A percentile compares a stretch with the other conserved stretches of the same genome.
Evolutionary conservation across 2,888 invertebrate genomes (phyloP).

Genomic region (Cantharis rufa): DNA sequence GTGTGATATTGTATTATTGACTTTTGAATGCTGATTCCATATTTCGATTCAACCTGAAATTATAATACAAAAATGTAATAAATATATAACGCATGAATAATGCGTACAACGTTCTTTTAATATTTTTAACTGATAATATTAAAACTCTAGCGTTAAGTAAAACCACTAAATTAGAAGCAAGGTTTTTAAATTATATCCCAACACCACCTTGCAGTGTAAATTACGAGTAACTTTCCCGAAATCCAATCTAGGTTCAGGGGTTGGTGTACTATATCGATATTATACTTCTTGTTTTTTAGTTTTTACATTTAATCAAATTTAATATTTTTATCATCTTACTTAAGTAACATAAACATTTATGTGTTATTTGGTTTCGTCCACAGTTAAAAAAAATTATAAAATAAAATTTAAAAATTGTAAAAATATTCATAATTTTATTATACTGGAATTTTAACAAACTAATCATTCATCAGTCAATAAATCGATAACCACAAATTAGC

Average conservation of each 20-base stretch:
- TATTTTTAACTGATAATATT: background rate
- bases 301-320: background rate
- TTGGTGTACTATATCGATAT: background rate
- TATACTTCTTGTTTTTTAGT: background rate
- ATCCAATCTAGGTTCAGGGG: background rate
- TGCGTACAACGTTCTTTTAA: no score
- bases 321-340: background rate
- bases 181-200: background rate
- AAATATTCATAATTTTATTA: no score
- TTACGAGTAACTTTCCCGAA: background rate
- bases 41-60: conserved; percentile 40
- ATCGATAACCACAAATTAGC: no score
- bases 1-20: conserved; percentile 43
- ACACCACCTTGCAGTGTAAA: background rate
- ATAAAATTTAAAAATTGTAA: no score
- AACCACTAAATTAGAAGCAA: background rate
- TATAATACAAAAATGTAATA: conserved; percentile 4
- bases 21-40: conserved; percentile 44
- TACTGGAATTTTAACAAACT: no score
- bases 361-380: no score
- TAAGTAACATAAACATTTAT: background rate
- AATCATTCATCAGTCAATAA: no score
- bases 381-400: no score
- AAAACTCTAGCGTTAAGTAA: background rate
- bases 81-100: no score